A percentile compares a stretch with the other conserved stretches of the same genome.
Conservation (phyloP, 1,140 invertebrate species). For the Drosophila mayri region DNA sequence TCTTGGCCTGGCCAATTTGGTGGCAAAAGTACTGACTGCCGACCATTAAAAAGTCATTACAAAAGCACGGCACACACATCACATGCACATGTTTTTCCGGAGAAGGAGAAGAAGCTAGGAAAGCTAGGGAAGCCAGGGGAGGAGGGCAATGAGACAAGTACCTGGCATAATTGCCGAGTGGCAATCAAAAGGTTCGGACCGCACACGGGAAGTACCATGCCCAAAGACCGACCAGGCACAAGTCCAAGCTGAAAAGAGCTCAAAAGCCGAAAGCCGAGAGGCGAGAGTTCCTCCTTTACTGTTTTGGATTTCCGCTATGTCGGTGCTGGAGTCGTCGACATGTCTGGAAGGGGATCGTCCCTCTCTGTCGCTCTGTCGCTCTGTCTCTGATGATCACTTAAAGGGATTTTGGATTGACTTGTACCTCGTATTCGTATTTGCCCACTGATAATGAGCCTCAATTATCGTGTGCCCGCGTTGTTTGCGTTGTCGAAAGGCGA, state of each 20-base stretch:
- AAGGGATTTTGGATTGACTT: conserved; percentile 73
- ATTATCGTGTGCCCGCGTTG: conserved; percentile 70
- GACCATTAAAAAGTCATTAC: conserved; percentile 64
- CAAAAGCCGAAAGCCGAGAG: background rate
- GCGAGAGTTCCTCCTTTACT: conserved; percentile 3
- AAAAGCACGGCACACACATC: conserved; percentile 44
- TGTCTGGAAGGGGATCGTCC: conserved; percentile 27
- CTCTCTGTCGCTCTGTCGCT: background rate
- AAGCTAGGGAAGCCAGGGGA: background rate
- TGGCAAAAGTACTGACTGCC: conserved; percentile 38
- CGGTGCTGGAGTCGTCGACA: conserved; percentile 30
- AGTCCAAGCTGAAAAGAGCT: background rate
- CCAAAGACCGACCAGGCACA: conserved; percentile 32
- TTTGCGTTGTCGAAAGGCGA: conserved; percentile 43
- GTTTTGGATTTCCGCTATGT: conserved; percentile 68
- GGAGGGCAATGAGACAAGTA: conserved; percentile 45
- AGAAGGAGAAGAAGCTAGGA: too few relatives aligned
- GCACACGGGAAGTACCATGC: conserved; percentile 70
- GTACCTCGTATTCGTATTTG: conserved; percentile 60
- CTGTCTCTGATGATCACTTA: conserved; percentile 48
- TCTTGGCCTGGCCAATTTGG: conserved; percentile 48
- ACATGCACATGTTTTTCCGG: conserved; percentile 7
- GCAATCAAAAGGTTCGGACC: conserved; percentile 31
- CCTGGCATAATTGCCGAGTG: conserved; percentile 64
- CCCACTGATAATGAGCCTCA: conserved; percentile 78